Evolutionary conservation across 2,113 vertebrate species (phyloP).

Genomic region (Clarias magur): DNA sequence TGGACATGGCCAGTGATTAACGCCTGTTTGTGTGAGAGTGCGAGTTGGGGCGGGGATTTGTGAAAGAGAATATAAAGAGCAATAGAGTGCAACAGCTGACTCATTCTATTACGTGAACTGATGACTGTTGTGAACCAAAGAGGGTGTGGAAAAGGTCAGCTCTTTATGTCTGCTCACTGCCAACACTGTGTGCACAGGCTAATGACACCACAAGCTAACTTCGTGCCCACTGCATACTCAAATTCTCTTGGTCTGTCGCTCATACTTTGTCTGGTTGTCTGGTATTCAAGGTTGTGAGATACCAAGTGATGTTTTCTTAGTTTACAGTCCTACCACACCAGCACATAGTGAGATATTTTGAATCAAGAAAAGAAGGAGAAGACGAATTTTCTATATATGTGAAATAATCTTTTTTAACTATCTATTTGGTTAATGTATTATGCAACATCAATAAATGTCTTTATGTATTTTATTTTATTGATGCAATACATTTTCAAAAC

Average conservation of each 20-base stretch:
- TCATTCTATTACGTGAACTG: conserved; percentile 52
- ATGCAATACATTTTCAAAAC: background rate
- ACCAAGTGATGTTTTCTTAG: conserved; percentile 8
- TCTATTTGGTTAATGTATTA: background rate
- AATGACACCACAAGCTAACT: conserved; percentile 39
- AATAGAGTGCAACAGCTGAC: conserved; percentile 31
- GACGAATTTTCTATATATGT: background rate
- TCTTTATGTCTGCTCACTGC: conserved; percentile 45
- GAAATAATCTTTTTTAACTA: background rate
- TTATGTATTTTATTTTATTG: background rate
- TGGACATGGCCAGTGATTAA: conserved; percentile 44
- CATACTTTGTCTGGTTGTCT: conserved; percentile 23
- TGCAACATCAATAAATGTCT: background rate
- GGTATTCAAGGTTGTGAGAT: conserved; percentile 45
- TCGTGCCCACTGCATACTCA: conserved; percentile 3
- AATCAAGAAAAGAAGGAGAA: background rate
- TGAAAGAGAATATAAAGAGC: background rate
- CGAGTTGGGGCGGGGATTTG: background rate
- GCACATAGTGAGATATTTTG: background rate
- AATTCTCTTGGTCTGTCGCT: conserved; percentile 20
- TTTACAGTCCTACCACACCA: background rate
- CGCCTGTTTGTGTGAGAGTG: background rate
- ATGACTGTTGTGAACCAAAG: conserved; percentile 51
- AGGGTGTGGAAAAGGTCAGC: conserved; percentile 51
- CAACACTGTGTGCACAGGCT: conserved; percentile 28